Base-by-base conservation (phyloP, 2,888 invertebrate genomes). In the Cepaea hortensis region DNA sequence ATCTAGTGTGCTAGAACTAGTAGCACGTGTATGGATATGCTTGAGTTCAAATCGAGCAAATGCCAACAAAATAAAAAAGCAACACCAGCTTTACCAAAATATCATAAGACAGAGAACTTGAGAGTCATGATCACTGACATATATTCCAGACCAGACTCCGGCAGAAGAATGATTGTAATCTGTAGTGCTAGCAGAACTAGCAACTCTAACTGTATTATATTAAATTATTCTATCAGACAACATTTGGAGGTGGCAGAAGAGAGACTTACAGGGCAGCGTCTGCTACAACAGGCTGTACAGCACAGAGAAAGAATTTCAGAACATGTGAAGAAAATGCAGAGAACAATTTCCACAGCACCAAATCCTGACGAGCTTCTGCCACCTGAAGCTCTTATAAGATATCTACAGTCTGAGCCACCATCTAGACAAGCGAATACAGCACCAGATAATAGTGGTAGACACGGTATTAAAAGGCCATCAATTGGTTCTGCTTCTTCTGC, bases 271-370 rank as follows among this genome's bases (percentile, higher is more conserved):
- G 92, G 91, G 20, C 86, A 87, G 48, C 85, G 90, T 20, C 89
- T 92, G 77, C 82, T 91, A 18, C 89, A 90, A n/a, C 89, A 90
- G 77, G 89, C 90, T 9, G 87, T 89, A 80, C 76, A 89, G 46
- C 86, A 90, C 55, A 88, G 91, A 75, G 80, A 88, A 23, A 81
- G 84, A 11, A 86, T 92, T 13, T 88, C 82, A 35, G 88, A 91
- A n/a, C 89, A 89, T 18, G 87, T 91, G 9, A 72, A 35, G 73
- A 87, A 90, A n/a, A 86, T 82, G 62, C 68, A 83, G 20, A 81
- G 86, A 55, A 70, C 83, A 85, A 80, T 70, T 62, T 79, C 81
- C 72, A 81, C 23, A 86, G 20, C 70, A 85, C 61, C 76, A 46
- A 65, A 15, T 76, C 13, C 75, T 11, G 20, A 20, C 50, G 68